phyloP scores from a whole-genome alignment of 2,888 invertebrate species.

The Ectropis crepuscularia region DNA sequence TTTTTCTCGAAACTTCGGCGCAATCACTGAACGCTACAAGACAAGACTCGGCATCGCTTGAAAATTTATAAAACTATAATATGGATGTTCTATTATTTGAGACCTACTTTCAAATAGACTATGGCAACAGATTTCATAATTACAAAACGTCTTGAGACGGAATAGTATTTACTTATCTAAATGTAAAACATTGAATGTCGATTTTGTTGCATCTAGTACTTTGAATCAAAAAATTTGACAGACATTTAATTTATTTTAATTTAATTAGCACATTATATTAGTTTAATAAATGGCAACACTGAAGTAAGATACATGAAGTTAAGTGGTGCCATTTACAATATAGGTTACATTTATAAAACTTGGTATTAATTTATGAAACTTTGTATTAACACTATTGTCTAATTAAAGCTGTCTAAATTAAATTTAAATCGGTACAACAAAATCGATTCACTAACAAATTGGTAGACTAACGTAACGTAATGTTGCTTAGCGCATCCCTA shows the following conservation, averaged over 20 bases:
- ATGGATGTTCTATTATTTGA: conserved; percentile 17
- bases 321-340: too few relatives aligned
- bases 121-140: not conserved
- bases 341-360: too few relatives aligned
- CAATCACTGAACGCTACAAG: conserved; percentile 59
- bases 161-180: not conserved
- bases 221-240: too few relatives aligned
- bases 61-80: conserved; percentile 28
- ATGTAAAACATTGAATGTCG: conserved; percentile 6
- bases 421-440: not conserved
- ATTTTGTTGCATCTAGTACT: not conserved
- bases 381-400: too few relatives aligned
- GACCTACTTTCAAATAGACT: conserved; percentile 16
- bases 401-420: not conserved
- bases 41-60: conserved; percentile 39
- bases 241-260: too few relatives aligned
- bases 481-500: conserved; percentile 30
- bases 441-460: conserved; percentile 5
- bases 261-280: too few relatives aligned
- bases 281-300: too few relatives aligned
- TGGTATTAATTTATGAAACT: too few relatives aligned
- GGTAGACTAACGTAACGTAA: conserved; percentile 17
- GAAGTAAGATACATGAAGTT: too few relatives aligned
- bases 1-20: conserved; percentile 80
- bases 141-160: not conserved